Evolutionary conservation across 2,797 vertebrate species (phyloP), one percentile per base, ranked within the genome.

Genomic region (Australoheros facetus): DNA sequence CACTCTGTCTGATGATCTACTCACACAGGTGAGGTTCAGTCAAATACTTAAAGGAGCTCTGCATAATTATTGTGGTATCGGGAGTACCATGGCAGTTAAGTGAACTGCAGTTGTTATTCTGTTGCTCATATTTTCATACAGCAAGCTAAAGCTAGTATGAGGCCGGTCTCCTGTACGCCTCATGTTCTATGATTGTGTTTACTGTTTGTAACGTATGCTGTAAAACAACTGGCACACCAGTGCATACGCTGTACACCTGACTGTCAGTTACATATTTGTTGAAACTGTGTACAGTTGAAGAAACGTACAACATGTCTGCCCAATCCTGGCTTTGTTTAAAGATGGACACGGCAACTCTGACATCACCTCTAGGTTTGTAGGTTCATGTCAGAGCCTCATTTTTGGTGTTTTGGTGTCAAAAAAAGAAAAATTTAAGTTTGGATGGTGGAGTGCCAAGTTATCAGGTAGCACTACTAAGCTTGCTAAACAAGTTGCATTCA

Each of bases 1-100:
- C 37, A 89, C 95, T 34, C 95, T 99, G 3, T 95, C 96, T 0
- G 97, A 98, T 81, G 91, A 96, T 34, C 95, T 93, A 53, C 88
- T 97, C 80, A 95, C 95, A 4, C 96, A 96, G 97, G 98, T 99
- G 78, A 93, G 93, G 23, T 58, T 28, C 21, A 32, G 12, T 6
- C 32, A 4, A 16, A 1, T 2, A 19, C 51, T 11, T 54, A n/a
- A 17, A 19, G 16, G 17, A n/a, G 48, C 48, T 53, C 7, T 19
- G 7, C 6, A 2, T n/a, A 53, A 7, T 3, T 53, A 4, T 9
- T 53, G 51, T n/a, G 51, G 51, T 48, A 48, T n/a, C 7, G 5
- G 3, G 19, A 8, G 19, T 7, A 11, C n/a, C 3, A 1, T n/a
- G 19, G 51, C 51, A 51, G 51, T n/a, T 53, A 53, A 53, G 5